Base-by-base conservation (phyloP, 2,113 vertebrate species). In the Psettodes erumei region DNA sequence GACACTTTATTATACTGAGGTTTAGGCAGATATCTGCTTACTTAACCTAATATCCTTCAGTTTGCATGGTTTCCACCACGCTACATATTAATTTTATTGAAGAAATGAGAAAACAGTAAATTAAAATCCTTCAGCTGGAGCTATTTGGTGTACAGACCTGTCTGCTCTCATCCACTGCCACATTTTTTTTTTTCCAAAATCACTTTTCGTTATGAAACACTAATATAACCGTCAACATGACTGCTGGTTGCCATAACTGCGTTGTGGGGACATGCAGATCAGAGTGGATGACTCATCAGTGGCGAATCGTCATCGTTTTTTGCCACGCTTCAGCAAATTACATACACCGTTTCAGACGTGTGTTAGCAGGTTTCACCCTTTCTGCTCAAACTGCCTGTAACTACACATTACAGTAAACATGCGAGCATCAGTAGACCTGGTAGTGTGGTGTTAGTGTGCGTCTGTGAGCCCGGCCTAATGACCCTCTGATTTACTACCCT, bases 331-430 rank as follows among this genome's bases (percentile, higher is more conserved):
- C 35, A 67, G 55, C 59, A 51, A 77, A 82, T 84, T 70, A 69
- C 63, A 63, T 55, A 25, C 58, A 56, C 54, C 47, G 81, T 72
- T 77, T 71, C 85, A 79, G 77, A 78, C 83, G 76, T 90, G 86
- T 86, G 72, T 79, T 81, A 47, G 74, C 90, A 89, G 33, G 90
- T 87, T 91, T 71, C 37, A 60, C 37, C 83, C 55, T 56, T 47
- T 75, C 32, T 21, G 38, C 70, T 21, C 10, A 45, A 81, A 55
- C 56, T 42, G 59, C 60, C 32, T 45, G 19, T 65, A 80, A 82
- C 28, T 47, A 23, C 58, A 56, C 30, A 30, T 65, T 75, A 61
- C 13, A 35, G 23, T 79, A 71, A 81, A 82, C 38, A 25, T 25
- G 43, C 62, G 56, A 30, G 55, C 32, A 47, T 54, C 8, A 40